These are phyloP conservation scores for Gymnogyps californianus DNA, from an alignment of 2,113 vertebrate genomes.

Conservation along the genomic window DNA sequence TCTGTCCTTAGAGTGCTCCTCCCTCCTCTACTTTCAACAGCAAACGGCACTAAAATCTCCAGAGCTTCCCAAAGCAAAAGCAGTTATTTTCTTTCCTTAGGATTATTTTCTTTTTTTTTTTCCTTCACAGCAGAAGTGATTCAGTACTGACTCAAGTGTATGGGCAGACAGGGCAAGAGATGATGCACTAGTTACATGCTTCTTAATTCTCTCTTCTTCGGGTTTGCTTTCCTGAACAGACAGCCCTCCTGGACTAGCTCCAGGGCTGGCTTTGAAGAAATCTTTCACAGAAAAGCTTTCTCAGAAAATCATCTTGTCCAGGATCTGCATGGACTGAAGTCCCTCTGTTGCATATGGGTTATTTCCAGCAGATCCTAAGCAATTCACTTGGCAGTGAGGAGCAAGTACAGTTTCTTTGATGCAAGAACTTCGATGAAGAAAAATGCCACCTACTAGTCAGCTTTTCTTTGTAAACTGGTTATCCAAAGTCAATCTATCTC, in stretches of 20 bases:
- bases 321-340: background rate
- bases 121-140: background rate
- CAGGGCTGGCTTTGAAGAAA: conserved; percentile 13
- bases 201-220: background rate
- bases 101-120: background rate
- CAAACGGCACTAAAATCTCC: background rate
- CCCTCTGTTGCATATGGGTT: background rate
- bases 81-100: background rate
- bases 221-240: background rate
- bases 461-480: background rate
- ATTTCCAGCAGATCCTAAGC: background rate
- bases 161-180: background rate
- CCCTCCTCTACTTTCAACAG: background rate
- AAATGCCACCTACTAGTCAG: background rate
- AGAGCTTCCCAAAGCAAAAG: background rate
- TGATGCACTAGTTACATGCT: background rate
- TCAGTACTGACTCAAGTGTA: background rate
- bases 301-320: background rate
- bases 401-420: background rate
- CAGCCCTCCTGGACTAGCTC: background rate
- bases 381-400: background rate
- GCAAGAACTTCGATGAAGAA: background rate
- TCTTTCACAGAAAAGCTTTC: background rate
- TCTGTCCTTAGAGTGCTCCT: background rate
- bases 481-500: background rate